Conservation (phyloP, 2,113 vertebrate genomes). For the Erythrocercus mccallii region DNA sequence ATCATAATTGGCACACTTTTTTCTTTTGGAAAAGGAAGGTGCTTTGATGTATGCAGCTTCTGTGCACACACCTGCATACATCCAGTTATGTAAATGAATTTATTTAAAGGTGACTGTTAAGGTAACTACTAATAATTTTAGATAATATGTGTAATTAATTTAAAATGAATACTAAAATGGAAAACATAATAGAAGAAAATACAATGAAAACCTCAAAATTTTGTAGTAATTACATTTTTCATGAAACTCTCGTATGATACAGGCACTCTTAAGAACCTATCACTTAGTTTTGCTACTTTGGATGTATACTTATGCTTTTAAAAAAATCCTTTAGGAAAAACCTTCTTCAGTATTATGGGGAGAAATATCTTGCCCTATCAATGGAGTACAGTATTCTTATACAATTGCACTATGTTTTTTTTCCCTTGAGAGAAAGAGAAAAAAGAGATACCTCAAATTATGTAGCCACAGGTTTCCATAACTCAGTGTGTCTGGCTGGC, state of each 20-base stretch:
- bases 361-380: background rate
- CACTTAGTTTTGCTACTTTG: background rate
- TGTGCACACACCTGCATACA: fast-evolving
- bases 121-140: background rate
- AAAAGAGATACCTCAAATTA: background rate
- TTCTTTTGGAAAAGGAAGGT: background rate
- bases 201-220: background rate
- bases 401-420: background rate
- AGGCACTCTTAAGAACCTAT: background rate
- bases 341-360: background rate
- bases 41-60: background rate
- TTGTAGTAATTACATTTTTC: background rate
- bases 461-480: background rate
- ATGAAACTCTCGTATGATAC: background rate
- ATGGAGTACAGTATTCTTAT: background rate
- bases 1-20: background rate
- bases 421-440: background rate
- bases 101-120: background rate
- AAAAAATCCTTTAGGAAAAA: background rate
- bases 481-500: background rate
- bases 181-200: background rate
- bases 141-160: background rate
- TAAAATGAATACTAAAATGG: background rate
- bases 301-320: background rate
- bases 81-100: background rate